Conservation (phyloP, 2,888 invertebrate genomes). For the Sminthurinus aureus region DNA sequence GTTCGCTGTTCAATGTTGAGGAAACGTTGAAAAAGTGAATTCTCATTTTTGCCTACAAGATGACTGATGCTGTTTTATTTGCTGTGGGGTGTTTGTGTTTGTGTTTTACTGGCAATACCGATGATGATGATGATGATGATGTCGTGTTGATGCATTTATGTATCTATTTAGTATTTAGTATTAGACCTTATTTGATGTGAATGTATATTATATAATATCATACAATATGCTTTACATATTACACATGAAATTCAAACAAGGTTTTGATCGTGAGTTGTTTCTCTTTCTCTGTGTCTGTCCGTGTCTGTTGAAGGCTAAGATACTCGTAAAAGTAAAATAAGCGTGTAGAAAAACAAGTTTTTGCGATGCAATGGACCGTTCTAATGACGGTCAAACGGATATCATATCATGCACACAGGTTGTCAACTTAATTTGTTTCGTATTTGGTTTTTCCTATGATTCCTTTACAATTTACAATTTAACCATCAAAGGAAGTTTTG, state of each 20-base stretch:
- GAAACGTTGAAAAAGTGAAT: no score
- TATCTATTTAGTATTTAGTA: no score
- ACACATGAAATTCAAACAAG: not conserved
- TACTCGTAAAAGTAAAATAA: constrained; percentile 23
- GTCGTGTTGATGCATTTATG: no score
- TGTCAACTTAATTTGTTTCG: constrained; percentile 27
- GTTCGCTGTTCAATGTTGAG: no score
- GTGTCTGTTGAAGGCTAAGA: not conserved
- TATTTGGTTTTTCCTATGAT: not conserved
- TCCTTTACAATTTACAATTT: not conserved
- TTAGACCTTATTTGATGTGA: no score
- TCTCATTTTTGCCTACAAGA: no score
- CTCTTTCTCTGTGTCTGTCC: not conserved
- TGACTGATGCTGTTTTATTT: no score
- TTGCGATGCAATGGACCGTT: constrained; percentile 29
- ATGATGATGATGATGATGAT: no score
- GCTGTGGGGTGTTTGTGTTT: no score
- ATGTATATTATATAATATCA: no score
- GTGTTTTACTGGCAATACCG: no score
- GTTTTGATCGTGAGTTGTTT: not conserved
- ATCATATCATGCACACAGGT: constrained; percentile 7
- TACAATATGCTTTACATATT: no score
- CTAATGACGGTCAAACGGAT: constrained; percentile 21
- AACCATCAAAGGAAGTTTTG: constrained; percentile 5
- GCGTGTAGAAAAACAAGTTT: constrained; percentile 33